Evolutionary conservation across 2,113 vertebrate genomes (phyloP).

Genomic region (Chaetorhynchus papuensis): DNA sequence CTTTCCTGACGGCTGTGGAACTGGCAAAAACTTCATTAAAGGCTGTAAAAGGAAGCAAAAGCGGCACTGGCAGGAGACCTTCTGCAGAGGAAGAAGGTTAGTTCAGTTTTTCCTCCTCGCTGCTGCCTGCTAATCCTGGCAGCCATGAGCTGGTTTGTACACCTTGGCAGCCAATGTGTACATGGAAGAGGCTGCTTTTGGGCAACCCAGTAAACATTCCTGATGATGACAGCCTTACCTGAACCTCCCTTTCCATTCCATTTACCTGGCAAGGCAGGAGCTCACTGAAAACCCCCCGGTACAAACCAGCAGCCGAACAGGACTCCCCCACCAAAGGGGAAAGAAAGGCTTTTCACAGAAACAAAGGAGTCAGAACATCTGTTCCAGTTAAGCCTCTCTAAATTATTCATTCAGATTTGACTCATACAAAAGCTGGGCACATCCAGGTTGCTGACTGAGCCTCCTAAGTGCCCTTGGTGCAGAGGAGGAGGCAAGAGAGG

Average conservation of each 20-base stretch:
- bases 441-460: not conserved
- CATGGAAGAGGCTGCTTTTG: not conserved
- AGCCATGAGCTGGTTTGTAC: not conserved
- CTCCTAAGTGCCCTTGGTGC: not conserved
- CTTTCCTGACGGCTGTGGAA: not conserved
- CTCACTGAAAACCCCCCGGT: not conserved
- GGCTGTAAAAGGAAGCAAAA: not conserved
- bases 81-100: not conserved
- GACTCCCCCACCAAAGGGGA: not conserved
- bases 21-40: not conserved
- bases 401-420: not conserved
- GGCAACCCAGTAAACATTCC: not conserved
- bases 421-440: not conserved
- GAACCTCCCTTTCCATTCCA: not conserved
- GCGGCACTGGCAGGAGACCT: not conserved
- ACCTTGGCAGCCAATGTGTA: rapidly evolving
- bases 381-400: not conserved
- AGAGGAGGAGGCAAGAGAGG: not conserved
- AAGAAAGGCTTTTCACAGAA: not conserved
- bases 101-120: not conserved
- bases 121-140: not conserved
- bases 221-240: not conserved
- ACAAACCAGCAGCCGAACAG: not conserved
- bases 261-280: not conserved
- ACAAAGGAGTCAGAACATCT: not conserved